Evolutionary conservation across 2,797 vertebrate species (phyloP).

Genomic region (Myripristis jacobus): DNA sequence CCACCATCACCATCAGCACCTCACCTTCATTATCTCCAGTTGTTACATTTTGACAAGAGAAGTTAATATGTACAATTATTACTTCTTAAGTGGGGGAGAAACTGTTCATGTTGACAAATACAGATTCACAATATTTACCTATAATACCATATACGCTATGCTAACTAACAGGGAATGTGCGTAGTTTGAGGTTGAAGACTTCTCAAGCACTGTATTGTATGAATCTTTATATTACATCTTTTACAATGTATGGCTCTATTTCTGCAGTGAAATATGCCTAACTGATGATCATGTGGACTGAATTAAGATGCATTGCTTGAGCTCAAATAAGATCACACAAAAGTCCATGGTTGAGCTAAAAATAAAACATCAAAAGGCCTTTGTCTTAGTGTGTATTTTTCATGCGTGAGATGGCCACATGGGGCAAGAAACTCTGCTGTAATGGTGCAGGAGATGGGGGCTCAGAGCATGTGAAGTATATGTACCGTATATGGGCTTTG

Average conservation of each 20-base stretch:
- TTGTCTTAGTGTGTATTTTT: conserved; percentile 45
- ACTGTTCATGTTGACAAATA: conserved; percentile 13
- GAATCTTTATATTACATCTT: conserved; percentile 39
- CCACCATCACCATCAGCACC: conserved; percentile 6
- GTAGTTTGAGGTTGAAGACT: background rate
- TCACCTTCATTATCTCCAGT: conserved; percentile 25
- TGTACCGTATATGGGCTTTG: conserved; percentile 26
- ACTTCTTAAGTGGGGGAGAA: background rate
- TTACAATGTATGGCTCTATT: conserved; percentile 18
- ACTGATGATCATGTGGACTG: conserved; percentile 31
- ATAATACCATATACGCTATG: conserved; percentile 24
- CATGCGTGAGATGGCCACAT: conserved; percentile 22
- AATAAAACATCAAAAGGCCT: conserved; percentile 63
- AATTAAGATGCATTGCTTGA: conserved; percentile 39
- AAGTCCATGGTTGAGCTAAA: conserved; percentile 48
- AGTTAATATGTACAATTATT: too few relatives aligned
- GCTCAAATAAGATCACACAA: conserved; percentile 27
- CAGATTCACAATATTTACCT: background rate
- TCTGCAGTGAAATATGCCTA: conserved; percentile 13
- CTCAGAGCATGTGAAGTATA: background rate
- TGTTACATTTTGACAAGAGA: conserved; percentile 8
- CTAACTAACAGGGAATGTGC: background rate
- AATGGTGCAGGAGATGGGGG: background rate
- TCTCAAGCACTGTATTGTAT: conserved; percentile 9
- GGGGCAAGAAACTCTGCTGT: conserved; percentile 2